Conservation (phyloP, 2,113 vertebrate genomes). For the Amblyornis subalaris region DNA sequence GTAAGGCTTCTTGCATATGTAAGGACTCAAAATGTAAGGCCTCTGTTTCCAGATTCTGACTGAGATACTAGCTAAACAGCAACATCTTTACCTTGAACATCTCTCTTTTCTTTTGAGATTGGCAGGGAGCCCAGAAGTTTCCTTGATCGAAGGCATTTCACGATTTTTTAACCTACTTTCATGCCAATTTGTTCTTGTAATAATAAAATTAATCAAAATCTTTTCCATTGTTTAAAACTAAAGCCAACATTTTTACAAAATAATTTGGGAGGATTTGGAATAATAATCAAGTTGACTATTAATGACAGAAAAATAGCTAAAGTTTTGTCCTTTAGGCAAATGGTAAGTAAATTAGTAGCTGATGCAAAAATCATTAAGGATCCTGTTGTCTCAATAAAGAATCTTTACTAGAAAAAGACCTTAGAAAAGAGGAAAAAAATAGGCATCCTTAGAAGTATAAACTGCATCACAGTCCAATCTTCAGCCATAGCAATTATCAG, state of each 20-base stretch:
- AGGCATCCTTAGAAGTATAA: not conserved
- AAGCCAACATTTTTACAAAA: conserved; percentile 1
- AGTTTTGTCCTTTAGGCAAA: not conserved
- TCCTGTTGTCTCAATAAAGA: not conserved
- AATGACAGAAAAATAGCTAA: conserved; percentile 31
- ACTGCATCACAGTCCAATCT: not conserved
- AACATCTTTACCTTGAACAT: not conserved
- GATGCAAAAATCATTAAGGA: not conserved
- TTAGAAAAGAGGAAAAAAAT: not conserved
- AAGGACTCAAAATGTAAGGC: not conserved
- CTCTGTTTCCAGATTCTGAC: not conserved
- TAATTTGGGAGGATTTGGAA: not conserved
- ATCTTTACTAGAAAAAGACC: not conserved
- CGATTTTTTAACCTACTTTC: conserved; percentile 48
- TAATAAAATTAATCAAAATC: conserved; percentile 40
- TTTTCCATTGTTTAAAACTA: conserved; percentile 12
- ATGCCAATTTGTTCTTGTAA: conserved; percentile 19
- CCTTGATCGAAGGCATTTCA: conserved; percentile 16
- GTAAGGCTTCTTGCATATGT: not conserved
- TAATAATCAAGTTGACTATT: not conserved
- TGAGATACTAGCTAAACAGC: not conserved
- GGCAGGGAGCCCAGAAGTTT: conserved; percentile 19
- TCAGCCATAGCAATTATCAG: not conserved
- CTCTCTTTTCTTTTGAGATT: conserved; percentile 10
- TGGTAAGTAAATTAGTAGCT: not conserved